Base-by-base conservation (phyloP, 2,797 vertebrate species). In the Paratrypauchen microcephalus region DNA sequence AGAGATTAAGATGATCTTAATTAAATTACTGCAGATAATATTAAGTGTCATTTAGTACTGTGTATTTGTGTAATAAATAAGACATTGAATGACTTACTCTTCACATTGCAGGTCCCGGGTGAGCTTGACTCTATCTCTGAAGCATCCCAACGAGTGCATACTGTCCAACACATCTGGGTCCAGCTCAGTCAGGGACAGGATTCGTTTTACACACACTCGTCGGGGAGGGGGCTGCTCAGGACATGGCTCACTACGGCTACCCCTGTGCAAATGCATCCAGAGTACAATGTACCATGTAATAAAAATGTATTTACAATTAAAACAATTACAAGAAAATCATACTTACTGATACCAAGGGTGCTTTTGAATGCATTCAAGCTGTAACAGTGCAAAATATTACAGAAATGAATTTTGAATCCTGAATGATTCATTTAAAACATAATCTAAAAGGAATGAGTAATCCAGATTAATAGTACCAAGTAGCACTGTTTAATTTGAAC, bases 331-430 rank as follows among this genome's bases (percentile, higher is more conserved):
- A 73, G 55, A 52, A 13, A 69, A 69, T 0, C 41, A 74, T 94
- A 97, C 96, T 96, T 90, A 97, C 96, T 93, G 92, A 90, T 97
- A 97, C 96, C 96, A 97, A 77, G 95, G 90, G 60, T 97, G 96
- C 89, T 96, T 97, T 93, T 97, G 95, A 84, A 97, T 97, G 86
- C 95, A 94, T 75, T 97, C 95, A 87, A 96, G 93, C 95, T 96
- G 93, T 83, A 79, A 87, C 76, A 86, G 79, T 77, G 81, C 81
- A 89, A 83, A 79, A 83, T 59, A 67, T 9, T 75, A 74, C 66
- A 54, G 28, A 56, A 11, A 57, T 16, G 0, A 23, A 28, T 55
- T 24, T 55, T 12, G 15, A 24, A 57, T 24, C 30, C 16, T 9
- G 5, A 32, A 32, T 3, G 3, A 45, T 45, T 15, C 1, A 45